Conservation (phyloP, 1,140 invertebrate genomes). For the Listronotus oregonensis region DNA sequence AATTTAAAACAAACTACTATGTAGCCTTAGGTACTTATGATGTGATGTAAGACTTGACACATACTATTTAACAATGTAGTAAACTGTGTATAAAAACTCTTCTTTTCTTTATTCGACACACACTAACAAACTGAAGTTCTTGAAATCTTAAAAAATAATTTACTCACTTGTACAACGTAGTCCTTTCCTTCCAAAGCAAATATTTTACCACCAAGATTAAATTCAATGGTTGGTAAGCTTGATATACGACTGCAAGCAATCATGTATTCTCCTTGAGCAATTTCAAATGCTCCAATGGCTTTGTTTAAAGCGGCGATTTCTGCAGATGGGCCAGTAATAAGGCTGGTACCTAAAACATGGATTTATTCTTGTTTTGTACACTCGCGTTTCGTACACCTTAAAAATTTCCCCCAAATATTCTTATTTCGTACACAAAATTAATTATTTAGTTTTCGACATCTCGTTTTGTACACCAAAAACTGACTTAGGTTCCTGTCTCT, state of each 20-base stretch:
- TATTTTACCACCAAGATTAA: conserved; percentile 75
- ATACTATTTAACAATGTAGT: no score
- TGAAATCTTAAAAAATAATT: neutral
- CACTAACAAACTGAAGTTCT: no score
- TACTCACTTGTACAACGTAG: conserved; percentile 81
- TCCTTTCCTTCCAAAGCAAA: conserved; percentile 83
- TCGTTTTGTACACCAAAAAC: no score
- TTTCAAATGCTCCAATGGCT: conserved; percentile 83
- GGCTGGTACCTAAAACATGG: conserved; percentile 68
- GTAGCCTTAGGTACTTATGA: no score
- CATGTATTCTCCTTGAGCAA: no score
- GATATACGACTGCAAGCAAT: conserved; percentile 78
- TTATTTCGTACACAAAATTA: no score
- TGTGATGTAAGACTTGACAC: no score
- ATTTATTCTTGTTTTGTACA: neutral
- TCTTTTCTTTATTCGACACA: no score
- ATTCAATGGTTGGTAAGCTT: conserved; percentile 78
- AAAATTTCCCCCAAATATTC: neutral
- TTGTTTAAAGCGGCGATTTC: conserved; percentile 84
- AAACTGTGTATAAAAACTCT: no score
- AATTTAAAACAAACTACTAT: no score
- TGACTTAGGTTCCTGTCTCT: no score
- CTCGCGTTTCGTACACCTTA: neutral
- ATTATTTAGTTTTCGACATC: no score
- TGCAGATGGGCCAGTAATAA: conserved; percentile 87